Conservation (phyloP, 2,888 invertebrate genomes). For the Cosmia pyralina region DNA sequence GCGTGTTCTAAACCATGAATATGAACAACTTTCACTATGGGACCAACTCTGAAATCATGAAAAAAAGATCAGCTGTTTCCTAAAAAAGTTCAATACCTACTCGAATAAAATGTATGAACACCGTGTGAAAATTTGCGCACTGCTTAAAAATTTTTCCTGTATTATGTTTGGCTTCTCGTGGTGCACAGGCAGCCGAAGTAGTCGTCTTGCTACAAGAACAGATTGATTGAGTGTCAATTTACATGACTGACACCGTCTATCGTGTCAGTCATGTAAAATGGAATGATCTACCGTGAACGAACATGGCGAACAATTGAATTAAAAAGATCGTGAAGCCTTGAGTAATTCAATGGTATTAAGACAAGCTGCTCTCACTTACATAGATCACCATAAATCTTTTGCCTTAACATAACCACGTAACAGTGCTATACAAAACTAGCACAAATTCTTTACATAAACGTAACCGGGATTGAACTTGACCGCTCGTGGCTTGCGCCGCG, state of each 20-base stretch:
- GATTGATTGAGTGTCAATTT: not conserved
- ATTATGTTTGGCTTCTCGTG: not conserved
- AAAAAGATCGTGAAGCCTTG: not conserved
- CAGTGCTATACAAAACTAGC: conserved; percentile 11
- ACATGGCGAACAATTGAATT: not conserved
- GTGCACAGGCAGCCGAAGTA: not conserved
- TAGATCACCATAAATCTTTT: not conserved
- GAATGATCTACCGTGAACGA: not conserved
- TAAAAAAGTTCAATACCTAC: no score
- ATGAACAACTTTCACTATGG: no score
- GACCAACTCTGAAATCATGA: no score
- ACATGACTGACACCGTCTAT: no score
- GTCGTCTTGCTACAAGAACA: no score
- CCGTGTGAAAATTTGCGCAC: no score
- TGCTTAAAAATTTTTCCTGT: no score
- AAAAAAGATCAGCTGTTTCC: no score
- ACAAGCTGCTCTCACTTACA: not conserved
- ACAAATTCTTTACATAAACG: conserved; percentile 6
- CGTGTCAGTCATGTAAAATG: no score
- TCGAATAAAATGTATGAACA: no score
- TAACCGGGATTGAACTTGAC: conserved; percentile 67
- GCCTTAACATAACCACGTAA: conserved; percentile 23
- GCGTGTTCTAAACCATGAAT: no score
- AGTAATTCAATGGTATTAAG: not conserved
- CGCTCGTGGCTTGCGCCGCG: conserved; percentile 68